phyloP scores from a whole-genome alignment of 2,797 vertebrate species.

The Cynodonichthys magdalenae region DNA sequence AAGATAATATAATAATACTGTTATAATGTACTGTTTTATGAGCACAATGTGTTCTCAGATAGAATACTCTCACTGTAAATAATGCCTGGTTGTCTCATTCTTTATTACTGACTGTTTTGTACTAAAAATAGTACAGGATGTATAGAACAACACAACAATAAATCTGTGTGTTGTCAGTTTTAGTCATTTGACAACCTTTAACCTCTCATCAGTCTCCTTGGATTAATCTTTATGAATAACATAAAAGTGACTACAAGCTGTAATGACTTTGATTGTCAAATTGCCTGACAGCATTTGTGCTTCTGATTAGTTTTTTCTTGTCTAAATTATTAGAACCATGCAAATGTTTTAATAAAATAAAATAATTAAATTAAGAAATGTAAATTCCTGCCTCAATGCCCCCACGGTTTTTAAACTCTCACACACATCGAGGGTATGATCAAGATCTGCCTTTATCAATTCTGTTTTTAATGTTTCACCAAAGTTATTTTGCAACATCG shows the following conservation, averaged over 20 bases:
- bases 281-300: conserved; percentile 13
- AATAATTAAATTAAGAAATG: neutral
- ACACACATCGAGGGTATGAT: neutral
- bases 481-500: conserved; percentile 33
- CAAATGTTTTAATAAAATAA: too few relatives aligned
- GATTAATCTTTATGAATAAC: conserved; percentile 55
- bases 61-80: neutral
- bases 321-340: neutral
- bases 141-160: conserved; percentile 32
- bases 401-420: neutral
- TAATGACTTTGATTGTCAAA: conserved; percentile 25
- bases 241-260: conserved; percentile 20
- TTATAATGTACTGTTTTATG: conserved; percentile 7
- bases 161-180: conserved; percentile 12
- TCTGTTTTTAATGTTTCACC: conserved; percentile 47
- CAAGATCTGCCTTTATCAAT: conserved; percentile 13
- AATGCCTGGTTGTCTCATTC: neutral
- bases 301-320: conserved; percentile 14
- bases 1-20: neutral
- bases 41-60: neutral
- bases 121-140: neutral
- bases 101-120: conserved; percentile 3
- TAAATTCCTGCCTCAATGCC: neutral
- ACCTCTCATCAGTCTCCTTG: conserved; percentile 30
- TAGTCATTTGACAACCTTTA: conserved; percentile 27